Evolutionary conservation across 30 jellyfish, hydroid and myxozoan species (phyloP), one percentile per base, ranked within the genome.

Genomic region (Sanderia malayensis): DNA sequence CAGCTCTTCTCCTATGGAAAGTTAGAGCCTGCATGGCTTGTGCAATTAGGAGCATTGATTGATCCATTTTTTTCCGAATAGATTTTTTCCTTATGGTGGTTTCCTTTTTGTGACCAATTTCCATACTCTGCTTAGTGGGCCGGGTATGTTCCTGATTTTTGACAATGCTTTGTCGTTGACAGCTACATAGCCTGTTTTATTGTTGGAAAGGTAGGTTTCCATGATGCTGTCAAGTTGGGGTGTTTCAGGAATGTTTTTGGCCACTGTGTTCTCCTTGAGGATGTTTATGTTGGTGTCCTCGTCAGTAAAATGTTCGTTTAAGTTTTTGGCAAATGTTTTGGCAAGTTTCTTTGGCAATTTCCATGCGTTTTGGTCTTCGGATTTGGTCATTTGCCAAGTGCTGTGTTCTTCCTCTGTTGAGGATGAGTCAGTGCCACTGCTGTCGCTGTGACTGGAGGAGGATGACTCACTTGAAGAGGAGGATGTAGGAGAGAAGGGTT

Each of bases 401-500:
- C 52, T 37, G 6, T n/a, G 6, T 37, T 37, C 52, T 37, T 37
- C 52, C 52, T 37, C 10, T 37, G 52, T 37, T 37, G 52, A 37
- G 52, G 69, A 57, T 0, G 69, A 57, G 75, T 37, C 52, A 4
- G 52, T 37, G 52, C 13, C 52, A 37, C 52, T 37, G 13, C 52
- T 37, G 52, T 37, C 52, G 13, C 52, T 37, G 52, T 37, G 52
- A 37, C 52, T 37, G 6, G 52, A 37, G 52, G 52, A 37, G 52
- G 52, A 37, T 37, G 52, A 37, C 52, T 37, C 52, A 37, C 52
- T 37, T 6, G 52, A 37, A 37, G 52, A 37, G 52, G 52, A 37
- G 52, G 52, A 37, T 37, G 52, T 37, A 37, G 52, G 13, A 37
- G 52, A 37, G 52, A 37, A 37, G 52, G 52, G 13, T 37, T 13